Evolutionary conservation across 1,140 invertebrate species (phyloP), one percentile per base, ranked within the genome.

Genomic region (Mercenaria mercenaria): DNA sequence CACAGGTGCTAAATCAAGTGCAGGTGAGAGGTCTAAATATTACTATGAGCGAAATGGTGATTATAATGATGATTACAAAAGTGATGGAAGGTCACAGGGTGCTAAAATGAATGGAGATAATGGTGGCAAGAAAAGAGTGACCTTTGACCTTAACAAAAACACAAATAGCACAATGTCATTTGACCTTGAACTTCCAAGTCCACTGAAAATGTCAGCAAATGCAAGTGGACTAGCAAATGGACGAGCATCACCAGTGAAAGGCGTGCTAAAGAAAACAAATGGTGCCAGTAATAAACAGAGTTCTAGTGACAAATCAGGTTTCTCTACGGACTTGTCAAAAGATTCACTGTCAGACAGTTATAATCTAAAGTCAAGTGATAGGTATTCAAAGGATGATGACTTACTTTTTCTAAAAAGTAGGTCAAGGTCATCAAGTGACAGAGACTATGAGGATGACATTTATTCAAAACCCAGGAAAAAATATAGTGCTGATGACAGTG

Each of bases 171-270:
- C 91, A 3, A 90, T 92, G 37, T 95, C 94, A 41, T 94, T 95
- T 93, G 93, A 93, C 39, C 92, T 95, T 77, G 94, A 95, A 81
- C 83, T 93, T 84, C 93, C 94, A 29, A 94, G 95, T 88, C 93
- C 94, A 39, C 50, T 94, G 59, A 91, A 91, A 59, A 79, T 67
- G 8, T 90, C 89, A 11, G 69, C 88, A 52, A 92, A 89, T 84
- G 85, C 69, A 39, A 91, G 90, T 69, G 72, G 74, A 0, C 64
- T 89, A 10, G 41, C 61, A 10, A 84, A 83, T 83, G 88, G 88
- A 43, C 37, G 88, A n/a, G 69, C 39, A 15, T 91, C 91, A 34
- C 92, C 92, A 8, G 86, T 93, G 4, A 93, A 93, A 89, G 92
- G 92, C 34, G 92, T 93, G 52, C 67, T 93, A n/a, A 93, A 93